phyloP scores from a whole-genome alignment of 2,888 invertebrate species.

The Lepeophtheirus nordmannii region DNA sequence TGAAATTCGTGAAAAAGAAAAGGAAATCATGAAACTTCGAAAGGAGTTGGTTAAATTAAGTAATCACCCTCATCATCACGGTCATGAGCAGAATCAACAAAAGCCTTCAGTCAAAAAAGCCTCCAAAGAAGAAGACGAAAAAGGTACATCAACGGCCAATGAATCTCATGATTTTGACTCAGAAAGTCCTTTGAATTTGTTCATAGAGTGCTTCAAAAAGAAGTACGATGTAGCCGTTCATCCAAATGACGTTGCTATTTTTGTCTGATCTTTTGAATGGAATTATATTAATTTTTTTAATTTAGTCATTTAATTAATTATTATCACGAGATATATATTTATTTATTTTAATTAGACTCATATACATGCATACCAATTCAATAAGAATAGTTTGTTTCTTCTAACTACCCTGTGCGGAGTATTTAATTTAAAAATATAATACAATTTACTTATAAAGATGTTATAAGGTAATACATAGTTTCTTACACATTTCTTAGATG shows the following conservation, averaged over 20 bases:
- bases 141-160: not conserved
- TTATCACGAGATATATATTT: no score
- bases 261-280: not conserved
- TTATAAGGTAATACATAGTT: no score
- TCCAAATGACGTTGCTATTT: not conserved
- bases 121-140: not conserved
- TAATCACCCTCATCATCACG: not conserved
- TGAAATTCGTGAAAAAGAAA: not conserved
- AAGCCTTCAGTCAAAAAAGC: not conserved
- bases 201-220: slow-evolving; percentile 3
- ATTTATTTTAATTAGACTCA: no score
- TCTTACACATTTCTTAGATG: no score
- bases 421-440: no score
- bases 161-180: not conserved
- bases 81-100: no score
- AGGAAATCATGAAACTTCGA: not conserved
- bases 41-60: not conserved
- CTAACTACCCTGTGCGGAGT: no score
- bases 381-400: no score
- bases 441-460: no score
- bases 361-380: no score
- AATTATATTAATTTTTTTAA: no score
- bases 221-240: slow-evolving; percentile 1
- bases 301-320: no score
- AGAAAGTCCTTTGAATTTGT: not conserved